Evolutionary conservation across 2,797 vertebrate species (phyloP).

Genomic region (Pteronotus mesoamericanus): DNA sequence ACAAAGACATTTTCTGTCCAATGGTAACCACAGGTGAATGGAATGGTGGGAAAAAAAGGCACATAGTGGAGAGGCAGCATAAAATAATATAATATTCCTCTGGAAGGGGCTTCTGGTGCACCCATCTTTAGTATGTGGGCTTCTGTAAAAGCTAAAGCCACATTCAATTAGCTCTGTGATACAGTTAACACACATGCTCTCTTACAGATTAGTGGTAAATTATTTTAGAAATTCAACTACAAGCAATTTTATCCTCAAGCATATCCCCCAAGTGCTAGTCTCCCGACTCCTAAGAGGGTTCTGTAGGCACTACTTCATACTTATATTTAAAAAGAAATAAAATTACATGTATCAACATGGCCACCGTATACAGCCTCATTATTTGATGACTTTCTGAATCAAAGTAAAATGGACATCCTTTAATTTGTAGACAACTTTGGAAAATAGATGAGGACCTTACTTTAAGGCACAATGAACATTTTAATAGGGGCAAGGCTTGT

Average conservation of each 20-base stretch:
- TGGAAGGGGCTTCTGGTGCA: background rate
- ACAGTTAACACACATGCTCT: background rate
- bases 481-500: background rate
- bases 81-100: background rate
- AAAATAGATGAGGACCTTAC: background rate
- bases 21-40: background rate
- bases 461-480: background rate
- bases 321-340: conserved; percentile 14
- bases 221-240: background rate
- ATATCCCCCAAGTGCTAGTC: background rate
- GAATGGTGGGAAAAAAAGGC: background rate
- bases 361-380: background rate
- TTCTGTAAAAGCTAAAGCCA: background rate
- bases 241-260: background rate
- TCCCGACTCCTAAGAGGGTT: background rate
- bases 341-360: background rate
- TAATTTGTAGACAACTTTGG: conserved; percentile 17
- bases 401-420: background rate
- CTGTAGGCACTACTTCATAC: background rate
- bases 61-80: background rate
- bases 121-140: background rate
- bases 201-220: background rate
- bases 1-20: background rate
- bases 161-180: background rate
- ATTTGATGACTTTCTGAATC: background rate